phyloP scores from a whole-genome alignment of 2,113 vertebrate species.

The Psittacus erithacus region DNA sequence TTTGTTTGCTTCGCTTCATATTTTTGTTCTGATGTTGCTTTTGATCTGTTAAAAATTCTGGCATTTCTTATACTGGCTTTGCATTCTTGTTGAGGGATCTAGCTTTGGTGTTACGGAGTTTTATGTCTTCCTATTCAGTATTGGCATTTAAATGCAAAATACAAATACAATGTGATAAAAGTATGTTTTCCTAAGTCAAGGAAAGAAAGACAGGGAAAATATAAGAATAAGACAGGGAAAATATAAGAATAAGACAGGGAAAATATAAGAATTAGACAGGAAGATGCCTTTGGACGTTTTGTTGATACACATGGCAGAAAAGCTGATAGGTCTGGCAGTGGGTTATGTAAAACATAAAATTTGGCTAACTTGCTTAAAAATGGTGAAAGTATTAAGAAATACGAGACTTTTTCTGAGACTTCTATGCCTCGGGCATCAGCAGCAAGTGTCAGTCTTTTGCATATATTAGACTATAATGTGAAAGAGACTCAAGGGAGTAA shows the following conservation, averaged over 20 bases:
- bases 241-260: not conserved
- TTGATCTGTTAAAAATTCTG: conserved; percentile 19
- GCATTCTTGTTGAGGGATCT: not conserved
- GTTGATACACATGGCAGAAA: not conserved
- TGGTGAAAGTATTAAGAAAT: not conserved
- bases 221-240: not conserved
- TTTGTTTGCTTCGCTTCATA: not conserved
- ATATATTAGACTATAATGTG: not conserved
- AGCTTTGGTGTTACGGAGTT: not conserved
- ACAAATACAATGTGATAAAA: not conserved
- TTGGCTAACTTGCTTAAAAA: not conserved
- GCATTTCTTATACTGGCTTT: not conserved
- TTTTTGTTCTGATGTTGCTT: conserved; percentile 33
- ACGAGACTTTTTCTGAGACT: not conserved
- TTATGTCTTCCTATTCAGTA: not conserved
- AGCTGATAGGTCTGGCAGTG: not conserved
- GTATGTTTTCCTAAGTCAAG: not conserved
- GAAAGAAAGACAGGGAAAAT: not conserved
- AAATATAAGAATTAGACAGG: not conserved
- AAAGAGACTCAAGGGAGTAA: not conserved
- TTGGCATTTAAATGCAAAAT: not conserved
- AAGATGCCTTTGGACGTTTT: not conserved
- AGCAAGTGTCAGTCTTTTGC: not conserved
- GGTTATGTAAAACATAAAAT: conserved; percentile 1
- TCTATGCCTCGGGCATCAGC: not conserved